Conservation (phyloP, 2,113 vertebrate genomes). For the Elanoides forficatus region DNA sequence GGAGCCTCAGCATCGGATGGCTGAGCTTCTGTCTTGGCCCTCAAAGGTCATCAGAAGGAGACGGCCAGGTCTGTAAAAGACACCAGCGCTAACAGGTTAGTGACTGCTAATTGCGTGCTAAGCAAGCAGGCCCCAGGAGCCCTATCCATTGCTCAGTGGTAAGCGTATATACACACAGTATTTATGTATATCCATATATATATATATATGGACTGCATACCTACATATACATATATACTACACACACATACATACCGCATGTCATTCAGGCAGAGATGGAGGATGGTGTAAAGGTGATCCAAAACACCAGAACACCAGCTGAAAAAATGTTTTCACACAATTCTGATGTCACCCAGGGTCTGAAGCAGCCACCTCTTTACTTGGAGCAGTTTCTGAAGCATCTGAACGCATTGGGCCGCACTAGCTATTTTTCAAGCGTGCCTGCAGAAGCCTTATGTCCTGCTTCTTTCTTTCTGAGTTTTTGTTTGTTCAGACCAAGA, state of each 20-base stretch:
- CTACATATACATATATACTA: fast-evolving
- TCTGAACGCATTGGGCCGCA: fast-evolving
- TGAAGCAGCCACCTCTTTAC: background rate
- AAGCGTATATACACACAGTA: background rate
- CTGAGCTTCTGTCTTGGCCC: background rate
- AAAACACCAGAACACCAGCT: background rate
- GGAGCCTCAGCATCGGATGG: background rate
- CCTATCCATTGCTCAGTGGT: background rate
- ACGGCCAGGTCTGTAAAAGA: background rate
- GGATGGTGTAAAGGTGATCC: background rate
- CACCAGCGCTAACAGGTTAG: background rate
- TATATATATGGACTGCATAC: fast-evolving
- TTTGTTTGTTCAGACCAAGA: background rate
- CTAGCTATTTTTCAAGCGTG: background rate
- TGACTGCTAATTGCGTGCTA: background rate
- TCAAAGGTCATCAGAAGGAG: background rate
- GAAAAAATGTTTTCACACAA: background rate
- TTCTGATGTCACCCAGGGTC: background rate
- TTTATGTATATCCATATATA: fast-evolving
- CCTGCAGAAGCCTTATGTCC: background rate
- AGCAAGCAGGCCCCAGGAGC: background rate
- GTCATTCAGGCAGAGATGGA: background rate
- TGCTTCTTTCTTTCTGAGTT: background rate
- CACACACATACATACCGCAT: fast-evolving
- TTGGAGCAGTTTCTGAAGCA: background rate